Conservation (phyloP, 2,113 vertebrate genomes). For the Pseudorectes ferrugineus region DNA sequence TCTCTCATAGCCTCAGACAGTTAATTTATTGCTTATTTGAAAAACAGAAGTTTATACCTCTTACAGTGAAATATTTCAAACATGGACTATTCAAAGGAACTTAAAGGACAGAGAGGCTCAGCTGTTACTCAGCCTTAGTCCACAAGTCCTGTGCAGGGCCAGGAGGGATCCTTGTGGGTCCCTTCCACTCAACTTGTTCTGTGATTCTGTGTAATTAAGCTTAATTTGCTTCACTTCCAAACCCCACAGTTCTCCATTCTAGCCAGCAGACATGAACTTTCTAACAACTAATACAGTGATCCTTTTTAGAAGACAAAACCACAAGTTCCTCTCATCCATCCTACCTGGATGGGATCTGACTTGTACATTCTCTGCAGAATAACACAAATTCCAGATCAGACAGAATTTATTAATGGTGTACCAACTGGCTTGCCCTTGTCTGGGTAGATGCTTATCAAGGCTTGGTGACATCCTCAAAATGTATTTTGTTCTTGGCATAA, state of each 20-base stretch:
- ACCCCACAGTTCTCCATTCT: background rate
- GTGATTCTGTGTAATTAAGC: background rate
- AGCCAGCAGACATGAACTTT: background rate
- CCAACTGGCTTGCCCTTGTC: background rate
- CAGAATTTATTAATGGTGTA: background rate
- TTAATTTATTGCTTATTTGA: background rate
- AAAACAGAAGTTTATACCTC: background rate
- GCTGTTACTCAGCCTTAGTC: background rate
- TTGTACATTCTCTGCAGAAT: background rate
- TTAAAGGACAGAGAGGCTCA: background rate
- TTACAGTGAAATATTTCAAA: background rate
- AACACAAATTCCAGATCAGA: background rate
- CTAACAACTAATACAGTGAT: background rate
- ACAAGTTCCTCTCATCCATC: background rate
- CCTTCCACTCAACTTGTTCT: background rate
- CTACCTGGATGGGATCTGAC: background rate
- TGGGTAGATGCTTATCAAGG: background rate
- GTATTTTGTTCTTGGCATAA: background rate
- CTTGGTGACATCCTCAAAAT: background rate
- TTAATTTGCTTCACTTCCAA: background rate
- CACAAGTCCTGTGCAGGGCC: background rate
- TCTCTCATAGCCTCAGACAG: background rate
- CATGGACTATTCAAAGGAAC: background rate
- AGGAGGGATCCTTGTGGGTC: background rate
- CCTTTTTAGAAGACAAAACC: background rate